These are phyloP conservation scores for Antheraea pernyi DNA, from an alignment of 1,140 invertebrate genomes.

Conservation along the genomic window DNA sequence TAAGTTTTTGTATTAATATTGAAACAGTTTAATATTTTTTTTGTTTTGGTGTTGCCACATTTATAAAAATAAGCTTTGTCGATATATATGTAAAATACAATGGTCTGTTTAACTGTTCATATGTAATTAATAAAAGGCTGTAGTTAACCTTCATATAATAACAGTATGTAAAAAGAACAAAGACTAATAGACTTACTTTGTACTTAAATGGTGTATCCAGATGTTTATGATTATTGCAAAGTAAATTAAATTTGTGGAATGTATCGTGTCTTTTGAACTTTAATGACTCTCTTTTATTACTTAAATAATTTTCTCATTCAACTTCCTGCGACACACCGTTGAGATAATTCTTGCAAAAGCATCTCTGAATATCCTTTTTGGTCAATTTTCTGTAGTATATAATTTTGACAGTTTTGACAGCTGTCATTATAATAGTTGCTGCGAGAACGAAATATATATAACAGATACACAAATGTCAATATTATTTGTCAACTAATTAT, in stretches of 20 bases:
- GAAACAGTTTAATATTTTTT: not conserved
- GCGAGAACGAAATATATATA: no score
- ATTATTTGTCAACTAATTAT: no score
- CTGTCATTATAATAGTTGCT: not conserved
- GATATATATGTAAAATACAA: not conserved
- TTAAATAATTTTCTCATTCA: no score
- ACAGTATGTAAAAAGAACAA: not conserved
- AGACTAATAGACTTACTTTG: slow-evolving; percentile 29
- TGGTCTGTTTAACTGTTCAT: not conserved
- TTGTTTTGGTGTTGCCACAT: not conserved
- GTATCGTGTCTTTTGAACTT: slow-evolving; percentile 12
- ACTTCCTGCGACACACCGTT: no score
- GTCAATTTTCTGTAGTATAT: not conserved
- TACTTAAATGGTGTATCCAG: slow-evolving; percentile 64
- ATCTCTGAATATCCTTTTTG: not conserved
- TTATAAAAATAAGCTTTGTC: not conserved
- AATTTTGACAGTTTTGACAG: not conserved
- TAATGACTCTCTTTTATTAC: not conserved
- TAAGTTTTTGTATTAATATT: not conserved
- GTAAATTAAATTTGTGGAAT: not conserved
- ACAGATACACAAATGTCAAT: no score
- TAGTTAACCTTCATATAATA: not conserved
- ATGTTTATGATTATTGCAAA: slow-evolving; percentile 33
- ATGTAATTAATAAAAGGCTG: no score
- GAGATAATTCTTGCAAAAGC: no score